Evolutionary conservation across 2,888 invertebrate species (phyloP).

Genomic region (Drosophila planitibia): DNA sequence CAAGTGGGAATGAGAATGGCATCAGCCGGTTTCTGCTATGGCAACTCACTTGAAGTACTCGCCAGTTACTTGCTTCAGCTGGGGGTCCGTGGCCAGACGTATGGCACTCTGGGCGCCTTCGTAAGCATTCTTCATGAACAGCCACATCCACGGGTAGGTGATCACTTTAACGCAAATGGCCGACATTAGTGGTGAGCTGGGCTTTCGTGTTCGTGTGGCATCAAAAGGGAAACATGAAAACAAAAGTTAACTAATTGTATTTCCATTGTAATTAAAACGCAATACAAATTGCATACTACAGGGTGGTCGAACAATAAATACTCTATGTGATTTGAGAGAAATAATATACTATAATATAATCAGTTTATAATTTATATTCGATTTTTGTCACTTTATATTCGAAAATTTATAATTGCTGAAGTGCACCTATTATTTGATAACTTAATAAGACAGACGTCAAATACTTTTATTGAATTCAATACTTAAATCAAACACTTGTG

Average conservation of each 20-base stretch:
- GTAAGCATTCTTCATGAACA: conserved; percentile 89
- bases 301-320: not conserved
- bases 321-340: not conserved
- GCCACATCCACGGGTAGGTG: conserved; percentile 89
- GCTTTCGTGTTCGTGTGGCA: conserved; percentile 7
- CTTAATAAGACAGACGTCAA: not conserved
- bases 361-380: not conserved
- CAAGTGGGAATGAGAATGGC: conserved; percentile 40
- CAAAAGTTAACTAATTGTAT: conserved; percentile 56
- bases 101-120: conserved; percentile 90
- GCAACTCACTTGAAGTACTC: conserved; percentile 89
- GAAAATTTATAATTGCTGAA: not conserved
- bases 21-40: conserved; percentile 41
- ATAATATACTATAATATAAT: not conserved
- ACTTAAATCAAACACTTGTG: not conserved
- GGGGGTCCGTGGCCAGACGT: conserved; percentile 88
- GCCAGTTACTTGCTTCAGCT: conserved; percentile 87
- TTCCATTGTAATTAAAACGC: conserved; percentile 46
- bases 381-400: not conserved
- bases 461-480: not conserved
- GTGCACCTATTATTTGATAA: not conserved
- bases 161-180: conserved; percentile 87
- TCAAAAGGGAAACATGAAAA: conserved; percentile 22
- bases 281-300: not conserved
- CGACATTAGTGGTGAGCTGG: conserved; percentile 85